These are phyloP conservation scores for Saccopteryx bilineata DNA, from an alignment of 2,113 vertebrate species.

Conservation along the genomic window DNA sequence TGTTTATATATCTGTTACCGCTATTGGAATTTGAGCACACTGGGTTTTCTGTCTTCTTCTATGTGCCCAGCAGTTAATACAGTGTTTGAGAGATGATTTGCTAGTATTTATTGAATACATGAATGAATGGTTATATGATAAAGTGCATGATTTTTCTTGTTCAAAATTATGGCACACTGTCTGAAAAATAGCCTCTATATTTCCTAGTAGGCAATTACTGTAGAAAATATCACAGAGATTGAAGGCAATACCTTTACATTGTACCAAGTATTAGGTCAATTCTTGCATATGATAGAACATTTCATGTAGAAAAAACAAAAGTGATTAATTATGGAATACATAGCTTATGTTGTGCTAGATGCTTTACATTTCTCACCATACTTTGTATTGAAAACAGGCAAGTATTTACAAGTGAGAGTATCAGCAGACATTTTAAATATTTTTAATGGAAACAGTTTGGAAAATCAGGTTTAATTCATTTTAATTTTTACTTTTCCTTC, in stretches of 20 bases:
- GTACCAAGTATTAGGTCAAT: not conserved
- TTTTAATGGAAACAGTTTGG: slow-evolving; percentile 33
- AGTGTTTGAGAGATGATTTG: not conserved
- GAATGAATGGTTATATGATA: not conserved
- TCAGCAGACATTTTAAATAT: not conserved
- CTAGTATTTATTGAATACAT: slow-evolving; percentile 47
- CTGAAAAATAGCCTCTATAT: not conserved
- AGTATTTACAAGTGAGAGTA: slow-evolving; percentile 23
- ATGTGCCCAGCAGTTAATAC: not conserved
- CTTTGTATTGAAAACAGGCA: slow-evolving; percentile 17
- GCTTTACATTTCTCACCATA: slow-evolving; percentile 23
- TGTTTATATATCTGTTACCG: not conserved
- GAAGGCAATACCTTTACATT: not conserved
- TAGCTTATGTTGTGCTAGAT: not conserved
- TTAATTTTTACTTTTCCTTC: not conserved
- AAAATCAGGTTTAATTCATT: not conserved
- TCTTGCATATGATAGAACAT: slow-evolving; percentile 4
- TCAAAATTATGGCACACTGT: not conserved
- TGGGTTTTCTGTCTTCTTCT: slow-evolving; percentile 10
- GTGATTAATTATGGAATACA: not conserved
- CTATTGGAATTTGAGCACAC: not conserved
- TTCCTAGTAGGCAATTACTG: not conserved
- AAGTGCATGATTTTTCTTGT: slow-evolving; percentile 56
- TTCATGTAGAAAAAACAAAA: slow-evolving; percentile 44
- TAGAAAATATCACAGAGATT: not conserved